Percentiles rank a stretch among this genome's conserved stretches.
Conservation (phyloP, 2,113 vertebrate genomes). For the Urocynchramus pylzowi region DNA sequence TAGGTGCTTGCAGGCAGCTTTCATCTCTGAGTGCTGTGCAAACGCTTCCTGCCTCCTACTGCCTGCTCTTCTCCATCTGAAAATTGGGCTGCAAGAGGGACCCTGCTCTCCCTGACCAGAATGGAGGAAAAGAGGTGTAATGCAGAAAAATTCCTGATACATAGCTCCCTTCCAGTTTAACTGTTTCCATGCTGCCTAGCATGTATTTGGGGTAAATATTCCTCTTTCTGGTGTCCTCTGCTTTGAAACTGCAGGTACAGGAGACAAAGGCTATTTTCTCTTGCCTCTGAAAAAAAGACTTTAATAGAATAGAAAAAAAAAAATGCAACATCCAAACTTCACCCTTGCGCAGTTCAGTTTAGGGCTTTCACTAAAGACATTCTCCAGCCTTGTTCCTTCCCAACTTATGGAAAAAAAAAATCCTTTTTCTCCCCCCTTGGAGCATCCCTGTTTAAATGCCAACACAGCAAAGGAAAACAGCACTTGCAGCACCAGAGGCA, state of each 20-base stretch:
- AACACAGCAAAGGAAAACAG: background rate
- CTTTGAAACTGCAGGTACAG: background rate
- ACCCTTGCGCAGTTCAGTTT: background rate
- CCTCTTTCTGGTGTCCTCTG: background rate
- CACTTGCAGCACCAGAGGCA: background rate
- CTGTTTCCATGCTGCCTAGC: background rate
- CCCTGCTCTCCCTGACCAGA: background rate
- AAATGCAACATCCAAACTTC: background rate
- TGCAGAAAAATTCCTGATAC: background rate
- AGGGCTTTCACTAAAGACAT: background rate
- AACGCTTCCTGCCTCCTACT: background rate
- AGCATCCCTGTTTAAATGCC: background rate
- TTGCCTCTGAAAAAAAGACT: background rate
- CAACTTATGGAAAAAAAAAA: background rate
- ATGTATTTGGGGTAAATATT: background rate
- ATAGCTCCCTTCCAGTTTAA: background rate
- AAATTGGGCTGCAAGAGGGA: background rate
- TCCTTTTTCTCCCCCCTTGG: background rate
- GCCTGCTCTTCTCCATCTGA: background rate
- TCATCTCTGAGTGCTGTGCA: background rate
- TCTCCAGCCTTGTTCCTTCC: background rate
- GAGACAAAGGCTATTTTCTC: background rate
- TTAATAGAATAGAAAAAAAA: background rate
- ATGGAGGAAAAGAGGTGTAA: background rate
- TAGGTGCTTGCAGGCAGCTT: slow-evolving; percentile 18